Conservation (phyloP, 2,797 vertebrate species). For the Cephalopachus bancanus region DNA sequence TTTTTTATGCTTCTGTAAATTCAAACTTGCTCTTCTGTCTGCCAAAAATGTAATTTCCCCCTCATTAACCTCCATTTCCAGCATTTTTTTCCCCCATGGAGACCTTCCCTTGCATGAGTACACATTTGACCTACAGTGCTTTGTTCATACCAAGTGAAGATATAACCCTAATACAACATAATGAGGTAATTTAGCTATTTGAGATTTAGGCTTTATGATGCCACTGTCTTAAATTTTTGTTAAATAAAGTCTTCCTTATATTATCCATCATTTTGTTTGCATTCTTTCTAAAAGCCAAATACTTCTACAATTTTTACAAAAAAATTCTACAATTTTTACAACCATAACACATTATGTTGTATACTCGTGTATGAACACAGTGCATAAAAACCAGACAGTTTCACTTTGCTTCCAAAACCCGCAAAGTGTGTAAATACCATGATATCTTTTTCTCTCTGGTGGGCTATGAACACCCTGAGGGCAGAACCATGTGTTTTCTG, state of each 20-base stretch:
- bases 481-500: rapidly evolving
- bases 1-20: background rate
- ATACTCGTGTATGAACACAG: background rate
- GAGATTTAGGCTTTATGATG: background rate
- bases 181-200: background rate
- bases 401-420: background rate
- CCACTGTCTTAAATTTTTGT: background rate
- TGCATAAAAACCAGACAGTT: background rate
- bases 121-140: background rate
- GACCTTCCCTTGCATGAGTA: background rate
- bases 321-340: background rate
- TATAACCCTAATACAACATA: background rate
- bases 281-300: background rate
- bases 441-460: background rate
- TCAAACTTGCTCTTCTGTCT: background rate
- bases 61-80: background rate
- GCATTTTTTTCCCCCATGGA: background rate
- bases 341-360: background rate
- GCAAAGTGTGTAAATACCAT: background rate
- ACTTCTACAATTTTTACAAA: background rate
- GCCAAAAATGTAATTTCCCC: background rate
- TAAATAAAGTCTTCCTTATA: background rate
- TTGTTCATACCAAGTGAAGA: background rate
- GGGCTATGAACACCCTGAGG: background rate
- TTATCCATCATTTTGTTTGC: background rate